Evolutionary conservation across 2,888 invertebrate species (phyloP).

Genomic region (Prosapia bicincta): DNA sequence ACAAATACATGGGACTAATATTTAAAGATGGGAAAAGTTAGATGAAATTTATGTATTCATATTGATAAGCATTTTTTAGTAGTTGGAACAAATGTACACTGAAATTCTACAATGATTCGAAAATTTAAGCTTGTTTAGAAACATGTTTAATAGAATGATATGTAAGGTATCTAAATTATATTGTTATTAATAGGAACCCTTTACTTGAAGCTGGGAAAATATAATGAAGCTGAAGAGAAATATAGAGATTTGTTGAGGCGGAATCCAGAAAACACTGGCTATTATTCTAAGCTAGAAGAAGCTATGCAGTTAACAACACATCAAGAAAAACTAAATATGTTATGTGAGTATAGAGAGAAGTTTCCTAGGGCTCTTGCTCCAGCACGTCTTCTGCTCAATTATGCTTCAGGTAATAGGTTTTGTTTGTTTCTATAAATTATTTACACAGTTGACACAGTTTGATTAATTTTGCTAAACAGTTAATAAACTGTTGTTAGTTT

Average conservation of each 20-base stretch:
- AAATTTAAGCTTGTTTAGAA: too few relatives aligned
- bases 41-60: too few relatives aligned
- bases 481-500: too few relatives aligned
- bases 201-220: constrained; percentile 53
- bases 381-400: constrained; percentile 81
- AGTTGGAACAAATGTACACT: too few relatives aligned
- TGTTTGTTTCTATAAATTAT: neutral
- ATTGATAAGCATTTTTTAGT: too few relatives aligned
- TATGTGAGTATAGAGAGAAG: constrained; percentile 69
- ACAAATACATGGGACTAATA: too few relatives aligned
- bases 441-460: too few relatives aligned
- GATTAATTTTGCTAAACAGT: too few relatives aligned
- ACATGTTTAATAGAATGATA: too few relatives aligned
- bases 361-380: constrained; percentile 88
- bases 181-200: constrained; percentile 56
- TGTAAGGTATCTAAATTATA: too few relatives aligned
- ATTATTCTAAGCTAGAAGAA: constrained; percentile 85
- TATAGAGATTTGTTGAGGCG: constrained; percentile 82
- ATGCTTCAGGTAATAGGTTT: constrained; percentile 59
- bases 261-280: constrained; percentile 95
- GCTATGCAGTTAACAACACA: constrained; percentile 71
- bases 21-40: too few relatives aligned
- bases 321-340: constrained; percentile 76
- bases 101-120: too few relatives aligned
- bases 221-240: constrained; percentile 70